phyloP scores from a whole-genome alignment of 2,888 invertebrate species.

The Anthrax anthrax region DNA sequence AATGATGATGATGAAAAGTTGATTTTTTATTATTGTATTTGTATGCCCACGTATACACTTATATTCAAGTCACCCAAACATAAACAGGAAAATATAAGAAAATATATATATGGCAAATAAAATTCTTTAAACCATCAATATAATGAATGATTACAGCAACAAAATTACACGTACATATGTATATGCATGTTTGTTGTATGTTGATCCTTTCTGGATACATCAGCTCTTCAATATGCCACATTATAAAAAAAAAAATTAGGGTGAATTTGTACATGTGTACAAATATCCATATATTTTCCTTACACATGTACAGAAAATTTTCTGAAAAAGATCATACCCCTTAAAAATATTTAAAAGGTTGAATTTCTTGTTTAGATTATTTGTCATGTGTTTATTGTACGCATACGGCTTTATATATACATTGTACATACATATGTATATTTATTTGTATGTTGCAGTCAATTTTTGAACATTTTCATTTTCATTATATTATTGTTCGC shows the following conservation, averaged over 20 bases:
- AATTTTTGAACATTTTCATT: constrained; percentile 1
- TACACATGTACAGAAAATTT: constrained; percentile 2
- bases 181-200: background rate
- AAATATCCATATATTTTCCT: too few relatives aligned
- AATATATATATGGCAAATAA: background rate
- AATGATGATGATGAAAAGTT: constrained; percentile 6
- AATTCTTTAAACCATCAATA: background rate
- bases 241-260: too few relatives aligned
- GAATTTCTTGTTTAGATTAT: constrained; percentile 6
- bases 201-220: too few relatives aligned
- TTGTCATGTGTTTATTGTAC: constrained; percentile 1
- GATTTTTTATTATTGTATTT: too few relatives aligned
- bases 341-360: background rate
- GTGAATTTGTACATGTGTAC: too few relatives aligned
- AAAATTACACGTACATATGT: too few relatives aligned
- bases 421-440: too few relatives aligned
- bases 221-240: too few relatives aligned
- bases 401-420: too few relatives aligned
- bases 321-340: constrained; percentile 1
- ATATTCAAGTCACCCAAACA: too few relatives aligned
- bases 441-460: background rate
- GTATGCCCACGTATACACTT: background rate
- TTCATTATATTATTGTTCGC: background rate
- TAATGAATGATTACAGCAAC: too few relatives aligned
- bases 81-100: too few relatives aligned